Conservation (phyloP, 2,113 vertebrate species). For the Prolemur simus region DNA sequence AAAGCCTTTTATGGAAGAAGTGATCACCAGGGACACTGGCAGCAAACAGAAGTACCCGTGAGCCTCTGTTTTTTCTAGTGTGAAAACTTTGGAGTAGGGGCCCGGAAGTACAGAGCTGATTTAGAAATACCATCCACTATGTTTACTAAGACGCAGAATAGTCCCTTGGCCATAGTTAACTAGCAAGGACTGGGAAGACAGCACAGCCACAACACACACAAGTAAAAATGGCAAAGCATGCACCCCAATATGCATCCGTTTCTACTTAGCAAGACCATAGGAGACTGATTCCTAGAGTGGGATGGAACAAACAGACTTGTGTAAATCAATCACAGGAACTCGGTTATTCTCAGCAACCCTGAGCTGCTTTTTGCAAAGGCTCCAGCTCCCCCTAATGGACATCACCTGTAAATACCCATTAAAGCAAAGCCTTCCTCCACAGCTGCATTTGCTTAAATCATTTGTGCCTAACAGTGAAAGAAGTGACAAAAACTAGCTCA, state of each 20-base stretch:
- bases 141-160: neutral
- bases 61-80: neutral
- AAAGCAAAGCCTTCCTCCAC: neutral
- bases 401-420: conserved; percentile 63
- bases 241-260: neutral
- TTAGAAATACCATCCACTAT: neutral
- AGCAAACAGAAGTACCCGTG: neutral
- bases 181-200: neutral
- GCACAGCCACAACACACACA: neutral
- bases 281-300: neutral
- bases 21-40: neutral
- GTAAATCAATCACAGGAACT: neutral
- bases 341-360: neutral
- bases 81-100: neutral
- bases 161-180: neutral
- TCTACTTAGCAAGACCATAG: neutral
- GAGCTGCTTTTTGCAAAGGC: conserved; percentile 53
- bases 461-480: neutral
- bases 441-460: neutral
- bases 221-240: neutral
- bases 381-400: conserved; percentile 79
- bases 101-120: neutral
- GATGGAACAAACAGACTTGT: neutral
- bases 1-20: neutral
- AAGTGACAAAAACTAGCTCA: neutral